phyloP scores from a whole-genome alignment of 2,797 vertebrate genomes.

The Mormyrops attenuatus region DNA sequence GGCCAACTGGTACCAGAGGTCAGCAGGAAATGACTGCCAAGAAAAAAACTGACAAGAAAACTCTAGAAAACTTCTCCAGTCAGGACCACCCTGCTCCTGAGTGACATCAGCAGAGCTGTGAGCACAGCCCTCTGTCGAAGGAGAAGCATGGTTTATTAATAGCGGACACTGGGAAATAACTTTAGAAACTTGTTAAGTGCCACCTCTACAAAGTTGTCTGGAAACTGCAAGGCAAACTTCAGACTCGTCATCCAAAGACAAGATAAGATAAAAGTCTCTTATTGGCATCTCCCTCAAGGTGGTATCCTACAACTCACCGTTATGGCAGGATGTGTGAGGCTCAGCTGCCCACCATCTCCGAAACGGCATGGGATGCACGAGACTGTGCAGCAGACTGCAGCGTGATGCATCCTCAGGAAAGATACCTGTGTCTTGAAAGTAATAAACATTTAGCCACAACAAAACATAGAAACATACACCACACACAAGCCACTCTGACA shows the following conservation, averaged over 20 bases:
- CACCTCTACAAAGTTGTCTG: not conserved
- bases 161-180: not conserved
- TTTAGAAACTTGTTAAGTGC: not conserved
- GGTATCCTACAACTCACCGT: not conserved
- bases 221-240: not conserved
- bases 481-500: not conserved
- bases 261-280: not conserved
- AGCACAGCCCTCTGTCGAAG: not conserved
- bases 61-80: not conserved
- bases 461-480: not conserved
- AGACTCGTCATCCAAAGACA: not conserved
- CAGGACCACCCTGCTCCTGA: slow-evolving; percentile 1
- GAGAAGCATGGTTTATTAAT: slow-evolving; percentile 7
- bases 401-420: not conserved
- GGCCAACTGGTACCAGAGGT: not conserved
- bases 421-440: not conserved
- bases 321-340: not conserved
- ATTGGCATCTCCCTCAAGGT: not conserved
- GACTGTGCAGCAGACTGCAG: not conserved
- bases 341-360: not conserved
- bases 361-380: not conserved
- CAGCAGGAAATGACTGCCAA: not conserved
- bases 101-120: not conserved
- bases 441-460: not conserved
- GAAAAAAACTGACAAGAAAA: not conserved